Evolutionary conservation across 2,888 invertebrate species (phyloP).

Genomic region (Cheilosia impressa): DNA sequence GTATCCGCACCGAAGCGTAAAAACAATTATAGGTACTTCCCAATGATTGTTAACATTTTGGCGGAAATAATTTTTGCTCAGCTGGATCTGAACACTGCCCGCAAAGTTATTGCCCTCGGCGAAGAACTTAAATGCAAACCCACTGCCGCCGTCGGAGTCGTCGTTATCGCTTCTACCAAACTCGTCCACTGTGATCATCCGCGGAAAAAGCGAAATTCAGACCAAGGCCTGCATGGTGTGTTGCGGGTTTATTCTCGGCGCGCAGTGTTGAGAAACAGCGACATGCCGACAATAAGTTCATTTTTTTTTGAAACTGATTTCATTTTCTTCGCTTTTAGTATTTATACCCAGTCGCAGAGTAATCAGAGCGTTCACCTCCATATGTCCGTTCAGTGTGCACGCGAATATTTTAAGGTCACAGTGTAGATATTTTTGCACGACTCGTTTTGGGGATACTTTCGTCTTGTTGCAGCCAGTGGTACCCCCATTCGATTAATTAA

Average conservation of each 20-base stretch:
- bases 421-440: conserved; percentile 22
- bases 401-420: conserved; percentile 44
- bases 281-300: conserved; percentile 5
- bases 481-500: conserved; percentile 20
- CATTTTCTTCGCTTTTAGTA: conserved; percentile 9
- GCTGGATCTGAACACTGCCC: conserved; percentile 20
- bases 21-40: conserved; percentile 37
- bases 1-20: conserved; percentile 21
- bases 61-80: conserved; percentile 43
- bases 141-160: too few relatives aligned
- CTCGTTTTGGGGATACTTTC: conserved; percentile 14
- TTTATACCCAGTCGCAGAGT: conserved; percentile 7
- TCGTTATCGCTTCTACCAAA: not conserved
- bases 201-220: conserved; percentile 24
- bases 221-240: conserved; percentile 4
- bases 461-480: not conserved
- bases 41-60: conserved; percentile 43
- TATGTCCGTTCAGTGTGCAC: conserved; percentile 3
- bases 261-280: conserved; percentile 13
- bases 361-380: conserved; percentile 55
- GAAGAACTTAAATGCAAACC: not conserved
- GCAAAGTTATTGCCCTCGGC: conserved; percentile 31
- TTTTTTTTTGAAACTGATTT: conserved; percentile 3
- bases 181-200: conserved; percentile 8
- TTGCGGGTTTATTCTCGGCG: not conserved